Base-by-base conservation (phyloP, 2,113 vertebrate species). In the Pteropus alecto region DNA sequence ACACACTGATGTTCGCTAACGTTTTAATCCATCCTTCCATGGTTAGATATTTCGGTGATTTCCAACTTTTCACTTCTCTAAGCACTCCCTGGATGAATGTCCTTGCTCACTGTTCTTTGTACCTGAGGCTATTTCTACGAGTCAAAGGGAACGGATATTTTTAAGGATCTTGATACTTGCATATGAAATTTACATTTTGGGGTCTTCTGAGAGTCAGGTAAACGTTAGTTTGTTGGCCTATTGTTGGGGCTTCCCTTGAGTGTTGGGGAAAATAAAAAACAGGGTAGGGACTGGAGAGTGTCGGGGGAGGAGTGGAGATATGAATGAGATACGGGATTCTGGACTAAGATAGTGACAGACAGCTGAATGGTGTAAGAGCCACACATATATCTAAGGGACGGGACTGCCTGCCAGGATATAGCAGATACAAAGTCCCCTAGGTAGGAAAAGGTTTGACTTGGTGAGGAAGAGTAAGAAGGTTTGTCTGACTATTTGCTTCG, bases 131-230 rank as follows among this genome's bases (percentile, higher is more conserved):
- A 21, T 41, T 92, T 18, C 48, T 70, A 9, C 65, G 38, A 56
- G 30, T 46, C 60, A n/a, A 33, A 76, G 6, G 43, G 48, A 90
- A 51, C 82, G 56, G 35, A 41, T 73, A 26, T 90, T 77, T 95
- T 93, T 78, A 89, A 96, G 84, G 21, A 48, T 70, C 7, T 78
- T 70, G 51, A 74, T 46, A 67, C 71, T 90, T 94, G 51, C 82
- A 33, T 21, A 60, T 56, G 51, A 84, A 93, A 60, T 41, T 46
- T 87, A 28, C 1, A 26, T 30, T 7, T 0, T 24, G 46, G 41
- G 43, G 18, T 38, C 28, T 91, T 74, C 43, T 58, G 77, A 28
- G 73, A 61, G 26, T 19, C 16, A 91, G 60, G 65, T 48, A 78
- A 33, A 43, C 3, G 1, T 82, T 54, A 68, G 35, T n/a, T 41